Evolutionary conservation across 2,888 invertebrate species (phyloP).

Genomic region (Exephanes ischioxanthus): DNA sequence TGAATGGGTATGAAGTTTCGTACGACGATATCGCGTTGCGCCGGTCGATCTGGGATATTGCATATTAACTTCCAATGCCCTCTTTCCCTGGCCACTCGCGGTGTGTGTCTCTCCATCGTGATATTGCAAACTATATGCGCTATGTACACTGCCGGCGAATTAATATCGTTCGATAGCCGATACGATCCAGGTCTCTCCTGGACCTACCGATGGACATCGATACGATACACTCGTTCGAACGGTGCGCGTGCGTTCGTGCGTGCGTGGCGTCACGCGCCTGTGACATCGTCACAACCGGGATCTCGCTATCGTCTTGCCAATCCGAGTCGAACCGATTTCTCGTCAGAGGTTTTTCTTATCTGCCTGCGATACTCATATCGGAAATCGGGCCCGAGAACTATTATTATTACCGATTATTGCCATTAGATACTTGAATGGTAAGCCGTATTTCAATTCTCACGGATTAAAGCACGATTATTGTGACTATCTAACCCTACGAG

Average conservation of each 20-base stretch:
- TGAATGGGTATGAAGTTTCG: slow-evolving; percentile 66
- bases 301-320: slow-evolving; percentile 33
- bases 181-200: slow-evolving; percentile 18
- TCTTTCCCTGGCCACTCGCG: slow-evolving; percentile 43
- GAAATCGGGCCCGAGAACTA: background rate
- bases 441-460: background rate
- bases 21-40: slow-evolving; percentile 63
- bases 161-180: slow-evolving; percentile 37
- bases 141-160: slow-evolving; percentile 27
- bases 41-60: slow-evolving; percentile 67
- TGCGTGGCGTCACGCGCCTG: slow-evolving; percentile 26
- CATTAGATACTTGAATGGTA: background rate
- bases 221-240: slow-evolving; percentile 12
- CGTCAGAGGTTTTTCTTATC: slow-evolving; percentile 42
- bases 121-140: slow-evolving; percentile 30
- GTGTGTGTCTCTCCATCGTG: slow-evolving; percentile 29
- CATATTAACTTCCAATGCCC: slow-evolving; percentile 67
- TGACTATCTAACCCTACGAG: background rate
- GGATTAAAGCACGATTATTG: background rate
- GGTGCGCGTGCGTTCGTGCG: slow-evolving; percentile 23
- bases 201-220: slow-evolving; percentile 26
- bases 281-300: slow-evolving; percentile 42
- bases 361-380: background rate
- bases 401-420: slow-evolving; percentile 1
- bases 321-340: slow-evolving; percentile 55